Conservation (phyloP, 2,888 invertebrate genomes). For the Chalcis sispes region DNA sequence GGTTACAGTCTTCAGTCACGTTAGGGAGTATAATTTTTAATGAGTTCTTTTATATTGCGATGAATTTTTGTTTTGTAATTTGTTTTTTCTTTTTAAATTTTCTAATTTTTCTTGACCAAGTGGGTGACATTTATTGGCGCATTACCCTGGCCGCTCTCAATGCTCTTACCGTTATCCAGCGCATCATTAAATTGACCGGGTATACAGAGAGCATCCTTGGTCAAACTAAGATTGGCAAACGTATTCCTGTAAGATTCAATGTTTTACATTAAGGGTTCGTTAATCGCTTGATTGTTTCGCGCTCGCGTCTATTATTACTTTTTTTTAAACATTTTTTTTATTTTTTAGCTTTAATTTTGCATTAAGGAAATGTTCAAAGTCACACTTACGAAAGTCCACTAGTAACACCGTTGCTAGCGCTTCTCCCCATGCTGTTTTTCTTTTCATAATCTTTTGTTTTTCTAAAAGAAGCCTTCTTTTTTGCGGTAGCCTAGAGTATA, state of each 20-base stretch:
- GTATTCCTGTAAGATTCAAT: conserved; percentile 62
- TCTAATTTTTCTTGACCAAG: conserved; percentile 65
- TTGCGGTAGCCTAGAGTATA: conserved; percentile 69
- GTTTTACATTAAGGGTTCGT: conserved; percentile 31
- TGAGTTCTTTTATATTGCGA: conserved; percentile 5
- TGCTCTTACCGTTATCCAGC: conserved; percentile 66
- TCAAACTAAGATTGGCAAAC: conserved; percentile 61
- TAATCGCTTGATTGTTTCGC: conserved; percentile 1
- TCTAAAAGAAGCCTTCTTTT: conserved; percentile 70
- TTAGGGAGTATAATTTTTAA: conserved; percentile 63
- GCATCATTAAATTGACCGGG: conserved; percentile 72
- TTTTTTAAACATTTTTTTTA: conserved; percentile 7
- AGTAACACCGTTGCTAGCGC: conserved; percentile 69
- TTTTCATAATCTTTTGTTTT: conserved; percentile 71
- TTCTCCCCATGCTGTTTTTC: conserved; percentile 69
- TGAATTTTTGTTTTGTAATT: not conserved
- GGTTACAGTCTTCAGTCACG: conserved; percentile 73
- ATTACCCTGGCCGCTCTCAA: conserved; percentile 71
- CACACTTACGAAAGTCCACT: conserved; percentile 70
- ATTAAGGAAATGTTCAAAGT: conserved; percentile 44
- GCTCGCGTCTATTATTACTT: conserved; percentile 24
- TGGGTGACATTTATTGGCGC: conserved; percentile 61
- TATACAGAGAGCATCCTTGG: conserved; percentile 65
- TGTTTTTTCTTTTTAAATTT: conserved; percentile 40
- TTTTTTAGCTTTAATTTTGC: conserved; percentile 23